These are phyloP conservation scores for Arrhopalites spinosus DNA, from an alignment of 2,888 invertebrate genomes.

Conservation along the genomic window DNA sequence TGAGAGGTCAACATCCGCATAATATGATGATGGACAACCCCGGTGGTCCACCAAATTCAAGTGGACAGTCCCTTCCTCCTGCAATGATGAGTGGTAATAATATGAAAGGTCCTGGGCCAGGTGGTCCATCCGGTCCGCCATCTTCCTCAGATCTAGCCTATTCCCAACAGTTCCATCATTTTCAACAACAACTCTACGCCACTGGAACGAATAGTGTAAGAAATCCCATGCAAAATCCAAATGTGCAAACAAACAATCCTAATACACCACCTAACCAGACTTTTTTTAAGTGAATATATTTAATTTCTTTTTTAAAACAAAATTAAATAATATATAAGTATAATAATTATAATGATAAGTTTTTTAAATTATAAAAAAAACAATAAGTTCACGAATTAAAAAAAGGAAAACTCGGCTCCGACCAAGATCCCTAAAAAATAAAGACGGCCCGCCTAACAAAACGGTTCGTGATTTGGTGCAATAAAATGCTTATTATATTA, in stretches of 20 bases:
- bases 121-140: constrained; percentile 77
- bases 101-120: constrained; percentile 61
- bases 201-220: constrained; percentile 69
- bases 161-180: constrained; percentile 93
- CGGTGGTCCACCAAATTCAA: constrained; percentile 49
- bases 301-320: not conserved
- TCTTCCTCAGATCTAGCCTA: constrained; percentile 89
- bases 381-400: constrained; percentile 3
- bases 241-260: constrained; percentile 53
- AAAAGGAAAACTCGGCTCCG: not conserved
- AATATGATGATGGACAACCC: constrained; percentile 55
- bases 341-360: not conserved
- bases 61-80: not conserved
- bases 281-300: constrained; percentile 55
- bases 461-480: constrained; percentile 56
- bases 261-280: constrained; percentile 56
- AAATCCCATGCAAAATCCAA: constrained; percentile 62
- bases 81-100: not conserved
- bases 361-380: not conserved
- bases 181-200: constrained; percentile 92
- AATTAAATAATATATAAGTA: not conserved
- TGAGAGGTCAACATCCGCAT: constrained; percentile 49
- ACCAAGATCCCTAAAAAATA: not conserved
- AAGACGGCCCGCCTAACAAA: constrained; percentile 39
- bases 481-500: constrained; percentile 44